Conservation (phyloP, 2,888 invertebrate species). For the Scrobipalpa costella region DNA sequence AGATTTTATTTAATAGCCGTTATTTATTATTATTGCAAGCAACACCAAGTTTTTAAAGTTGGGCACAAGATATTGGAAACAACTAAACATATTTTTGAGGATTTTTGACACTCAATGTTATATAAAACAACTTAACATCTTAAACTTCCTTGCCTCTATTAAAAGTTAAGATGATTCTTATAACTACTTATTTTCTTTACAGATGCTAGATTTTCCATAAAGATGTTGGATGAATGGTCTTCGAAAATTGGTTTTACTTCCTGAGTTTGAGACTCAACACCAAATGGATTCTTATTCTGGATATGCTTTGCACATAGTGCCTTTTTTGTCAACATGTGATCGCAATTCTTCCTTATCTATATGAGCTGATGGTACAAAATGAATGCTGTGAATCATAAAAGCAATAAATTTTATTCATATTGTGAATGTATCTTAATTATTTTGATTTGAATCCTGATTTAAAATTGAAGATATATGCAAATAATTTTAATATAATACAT, state of each 20-base stretch:
- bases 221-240: constrained; percentile 21
- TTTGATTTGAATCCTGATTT: background rate
- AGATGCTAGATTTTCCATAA: constrained; percentile 80
- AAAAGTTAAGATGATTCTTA: no score
- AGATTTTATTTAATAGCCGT: no score
- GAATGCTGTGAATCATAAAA: constrained; percentile 30
- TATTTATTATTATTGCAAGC: no score
- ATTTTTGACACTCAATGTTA: no score
- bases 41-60: no score
- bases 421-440: constrained; percentile 37
- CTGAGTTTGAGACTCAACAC: constrained; percentile 14
- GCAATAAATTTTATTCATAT: constrained; percentile 34
- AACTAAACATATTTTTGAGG: no score
- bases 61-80: no score
- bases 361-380: constrained; percentile 23
- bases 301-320: constrained; percentile 6
- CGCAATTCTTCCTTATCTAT: background rate
- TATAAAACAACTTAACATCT: no score
- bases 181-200: constrained; percentile 45
- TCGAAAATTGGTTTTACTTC: constrained; percentile 14
- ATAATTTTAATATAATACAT: background rate
- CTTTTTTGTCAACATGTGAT: constrained; percentile 3
- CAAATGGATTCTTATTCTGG: background rate
- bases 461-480: background rate
- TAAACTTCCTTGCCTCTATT: no score